These are phyloP conservation scores for Porites divaricata DNA, from an alignment of 92 coral and sea anemone species.

Conservation along the genomic window DNA sequence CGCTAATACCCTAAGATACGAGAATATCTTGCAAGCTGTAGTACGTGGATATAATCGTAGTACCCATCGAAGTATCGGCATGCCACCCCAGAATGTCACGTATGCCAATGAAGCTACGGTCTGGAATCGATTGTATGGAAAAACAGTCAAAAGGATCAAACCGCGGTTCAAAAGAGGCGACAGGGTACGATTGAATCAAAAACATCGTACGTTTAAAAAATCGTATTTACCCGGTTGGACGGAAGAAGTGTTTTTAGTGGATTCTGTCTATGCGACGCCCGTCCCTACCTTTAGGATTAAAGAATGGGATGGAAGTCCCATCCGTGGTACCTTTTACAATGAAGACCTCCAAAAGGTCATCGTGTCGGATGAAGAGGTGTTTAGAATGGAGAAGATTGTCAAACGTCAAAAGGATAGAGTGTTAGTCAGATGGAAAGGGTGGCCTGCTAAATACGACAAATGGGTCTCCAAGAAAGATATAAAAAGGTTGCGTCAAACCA, in stretches of 20 bases:
- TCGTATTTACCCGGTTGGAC: slow-evolving; percentile 51
- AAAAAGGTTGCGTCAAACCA: too few species aligned
- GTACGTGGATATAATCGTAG: slow-evolving; percentile 46
- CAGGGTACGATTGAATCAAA: slow-evolving; percentile 28
- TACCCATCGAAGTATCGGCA: slow-evolving; percentile 34
- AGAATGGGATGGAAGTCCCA: slow-evolving; percentile 28
- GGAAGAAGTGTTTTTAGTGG: slow-evolving; percentile 52
- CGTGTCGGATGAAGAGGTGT: too few species aligned
- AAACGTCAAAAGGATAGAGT: too few species aligned
- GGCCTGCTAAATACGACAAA: too few species aligned
- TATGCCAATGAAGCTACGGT: slow-evolving; percentile 26
- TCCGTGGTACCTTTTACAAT: slow-evolving; percentile 44
- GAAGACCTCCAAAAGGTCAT: slow-evolving; percentile 36
- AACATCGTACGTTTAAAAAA: slow-evolving; percentile 18
- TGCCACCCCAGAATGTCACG: slow-evolving; percentile 43
- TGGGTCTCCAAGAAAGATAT: too few species aligned
- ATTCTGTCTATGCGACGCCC: not conserved
- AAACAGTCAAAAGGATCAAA: not conserved
- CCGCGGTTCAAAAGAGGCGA: slow-evolving; percentile 37
- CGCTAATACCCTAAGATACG: slow-evolving; percentile 21
- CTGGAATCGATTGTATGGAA: slow-evolving; percentile 25
- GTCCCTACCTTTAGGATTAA: slow-evolving; percentile 25
- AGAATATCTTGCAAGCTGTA: slow-evolving; percentile 27
- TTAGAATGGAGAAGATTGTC: too few species aligned
- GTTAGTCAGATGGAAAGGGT: too few species aligned